These are phyloP conservation scores for Cydia splendana DNA, from an alignment of 1,140 invertebrate species.

Conservation along the genomic window DNA sequence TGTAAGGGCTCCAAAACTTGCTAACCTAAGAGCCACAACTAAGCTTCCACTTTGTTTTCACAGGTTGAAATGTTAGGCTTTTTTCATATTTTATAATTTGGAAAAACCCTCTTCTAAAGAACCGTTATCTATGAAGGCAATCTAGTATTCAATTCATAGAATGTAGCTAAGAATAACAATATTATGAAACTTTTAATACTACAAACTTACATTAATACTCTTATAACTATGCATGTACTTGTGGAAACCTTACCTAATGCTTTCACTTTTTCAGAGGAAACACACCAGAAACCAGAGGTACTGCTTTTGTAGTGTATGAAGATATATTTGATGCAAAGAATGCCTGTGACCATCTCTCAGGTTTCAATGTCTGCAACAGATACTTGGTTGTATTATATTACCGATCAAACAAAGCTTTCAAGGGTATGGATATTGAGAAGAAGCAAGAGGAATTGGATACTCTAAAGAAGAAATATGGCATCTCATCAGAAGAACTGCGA, in stretches of 20 bases:
- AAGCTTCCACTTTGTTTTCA: too few species aligned
- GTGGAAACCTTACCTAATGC: neutral
- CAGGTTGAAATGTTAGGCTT: too few species aligned
- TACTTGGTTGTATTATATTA: constrained; percentile 99
- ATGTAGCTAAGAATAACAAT: too few species aligned
- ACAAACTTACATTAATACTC: too few species aligned
- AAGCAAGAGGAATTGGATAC: constrained; percentile 98
- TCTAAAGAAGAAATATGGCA: constrained; percentile 96
- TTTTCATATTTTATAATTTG: too few species aligned
- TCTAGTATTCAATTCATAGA: too few species aligned
- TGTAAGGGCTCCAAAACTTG: too few species aligned
- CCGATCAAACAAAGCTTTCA: constrained; percentile 96
- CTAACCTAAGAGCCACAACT: too few species aligned
- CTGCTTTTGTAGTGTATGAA: constrained; percentile 99
- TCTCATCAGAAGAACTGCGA: constrained; percentile 78
- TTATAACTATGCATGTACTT: constrained; percentile 8
- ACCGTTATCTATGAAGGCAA: too few species aligned
- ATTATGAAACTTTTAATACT: too few species aligned
- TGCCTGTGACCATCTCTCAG: constrained; percentile 99
- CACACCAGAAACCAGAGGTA: constrained; percentile 98
- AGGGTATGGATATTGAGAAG: constrained; percentile 97
- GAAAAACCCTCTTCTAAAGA: too few species aligned
- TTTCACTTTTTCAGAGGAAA: constrained; percentile 89
- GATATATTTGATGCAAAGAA: constrained; percentile 99
- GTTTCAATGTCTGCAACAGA: constrained; percentile 99